Base-by-base conservation (phyloP, 2,113 vertebrate species). In the Boulengeromyrus knoepffleri region DNA sequence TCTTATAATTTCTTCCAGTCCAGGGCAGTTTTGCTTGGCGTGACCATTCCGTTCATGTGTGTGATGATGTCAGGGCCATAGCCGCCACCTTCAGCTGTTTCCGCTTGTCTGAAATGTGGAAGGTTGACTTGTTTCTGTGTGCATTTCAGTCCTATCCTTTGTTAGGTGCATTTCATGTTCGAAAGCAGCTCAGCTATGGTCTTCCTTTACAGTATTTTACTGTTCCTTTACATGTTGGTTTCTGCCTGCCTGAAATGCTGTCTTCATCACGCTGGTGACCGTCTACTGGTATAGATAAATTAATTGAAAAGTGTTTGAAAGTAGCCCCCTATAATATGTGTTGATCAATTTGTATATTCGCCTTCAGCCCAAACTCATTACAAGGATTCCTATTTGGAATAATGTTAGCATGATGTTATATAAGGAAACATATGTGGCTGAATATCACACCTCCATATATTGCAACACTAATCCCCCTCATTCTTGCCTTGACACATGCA, bases 381-480 rank as follows among this genome's bases (percentile, higher is more conserved):
- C 6, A 86, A 46, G n/a, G 85, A 86, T 84, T 87, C 13, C 50
- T 89, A 2, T 77, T 77, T 84, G 77, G 19, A 85, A 85, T 58
- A 53, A 42, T 53, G 52, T 86, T 9, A 12, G 36, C 19, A 53
- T 31, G 21, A 80, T 85, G 10, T 52, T 39, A 50, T 47, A 36
- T 74, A 45, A 42, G 83, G 50, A 87, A 52, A 66, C 50, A n/a
- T 15, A 89, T 66, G 80, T 50, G 53, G 13, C 56, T 62, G 50
- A 87, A 27, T 74, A 31, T 90, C 85, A 50, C 56, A 52, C 24
- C 46, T 45, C 46, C 62, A 9, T 87, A 42, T 85, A 85, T 52
- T 56, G 49, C 70, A 21, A 50, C 77, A n/a, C 93, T 94, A 91
- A 91, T 89, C 92, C 90, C 77, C 88, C 50, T 91, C 90, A 89